These are phyloP conservation scores for Phoenicopterus ruber DNA, from an alignment of 2,113 vertebrate genomes.

Conservation along the genomic window DNA sequence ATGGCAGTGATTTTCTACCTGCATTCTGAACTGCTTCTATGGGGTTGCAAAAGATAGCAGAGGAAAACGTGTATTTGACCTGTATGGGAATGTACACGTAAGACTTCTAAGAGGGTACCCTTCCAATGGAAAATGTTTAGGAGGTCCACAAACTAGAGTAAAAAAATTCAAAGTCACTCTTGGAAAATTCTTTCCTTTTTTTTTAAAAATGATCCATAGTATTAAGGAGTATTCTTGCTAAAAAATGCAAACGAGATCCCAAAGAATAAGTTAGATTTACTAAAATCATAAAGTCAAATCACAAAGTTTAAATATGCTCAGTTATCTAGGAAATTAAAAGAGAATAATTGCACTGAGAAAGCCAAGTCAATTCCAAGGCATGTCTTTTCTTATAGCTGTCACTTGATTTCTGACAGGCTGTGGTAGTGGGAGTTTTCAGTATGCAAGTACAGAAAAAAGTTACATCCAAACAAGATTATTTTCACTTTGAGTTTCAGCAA, in stretches of 20 bases:
- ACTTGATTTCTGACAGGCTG: background rate
- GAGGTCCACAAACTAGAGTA: background rate
- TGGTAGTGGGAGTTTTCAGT: background rate
- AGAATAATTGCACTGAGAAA: background rate
- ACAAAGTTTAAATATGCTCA: background rate
- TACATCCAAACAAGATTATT: background rate
- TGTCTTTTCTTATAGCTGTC: background rate
- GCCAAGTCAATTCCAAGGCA: background rate
- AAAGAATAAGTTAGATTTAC: background rate
- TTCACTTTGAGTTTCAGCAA: background rate
- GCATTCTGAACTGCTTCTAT: background rate
- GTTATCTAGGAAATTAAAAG: background rate
- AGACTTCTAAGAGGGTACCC: background rate
- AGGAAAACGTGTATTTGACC: background rate
- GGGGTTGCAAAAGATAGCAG: background rate
- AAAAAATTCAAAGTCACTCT: background rate
- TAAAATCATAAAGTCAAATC: background rate
- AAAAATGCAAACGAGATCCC: background rate
- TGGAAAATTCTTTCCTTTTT: background rate
- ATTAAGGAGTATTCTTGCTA: background rate
- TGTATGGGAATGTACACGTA: background rate
- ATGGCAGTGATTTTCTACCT: background rate
- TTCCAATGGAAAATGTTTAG: background rate
- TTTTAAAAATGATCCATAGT: too few species aligned
- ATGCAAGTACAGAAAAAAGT: background rate